Evolutionary conservation across 92 coral and sea anemone species (phyloP), one percentile per base, ranked within the genome.

Genomic region (Phenganax stokvisi): DNA sequence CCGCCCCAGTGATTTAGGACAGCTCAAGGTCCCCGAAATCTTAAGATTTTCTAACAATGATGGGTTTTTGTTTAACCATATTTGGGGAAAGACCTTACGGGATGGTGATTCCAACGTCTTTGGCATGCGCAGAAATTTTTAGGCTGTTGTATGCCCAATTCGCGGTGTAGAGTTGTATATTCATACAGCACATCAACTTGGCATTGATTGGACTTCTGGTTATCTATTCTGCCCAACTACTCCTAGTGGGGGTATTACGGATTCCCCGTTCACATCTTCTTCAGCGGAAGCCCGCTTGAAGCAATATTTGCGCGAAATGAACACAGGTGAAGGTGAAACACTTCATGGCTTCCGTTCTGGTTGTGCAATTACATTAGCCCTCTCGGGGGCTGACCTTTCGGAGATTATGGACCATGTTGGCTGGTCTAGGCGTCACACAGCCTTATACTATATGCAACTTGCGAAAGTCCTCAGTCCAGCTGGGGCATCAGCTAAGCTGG

Each of bases 11-110:
- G 88, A 89, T 20, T 84, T 87, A 60, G 85, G 85, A 27, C 65
- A 57, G 63, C 82, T 58, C 0, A 77, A 86, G 71, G 83, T 83
- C 10, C 71, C 82, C 53, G 88, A 89, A 72, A 87, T 89, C 47
- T 72, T 87, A 30, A 88, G 87, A 44, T 87, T 89, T 51, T 85
- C 92, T 55, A 57, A 79, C 12, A 87, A 89, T 80, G 84, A 81
- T 84, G 88, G 89, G 71, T 71, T 89, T 30, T 81, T 89, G 16
- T 89, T 89, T 7, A 80, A 89, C 44, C 89, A 86, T 66, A 53
- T 89, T 31, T 89, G 90, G 88, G 90, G 89, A 2, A 89, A 86
- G 77, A 88, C 25, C 25, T 20, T 20, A 20, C 25, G 25, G 25
- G 25, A 20, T 20, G 25, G 25, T 20, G 25, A 20, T 87, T 87